Conservation (phyloP, 2,888 invertebrate genomes). For the Aporophyla nigra region DNA sequence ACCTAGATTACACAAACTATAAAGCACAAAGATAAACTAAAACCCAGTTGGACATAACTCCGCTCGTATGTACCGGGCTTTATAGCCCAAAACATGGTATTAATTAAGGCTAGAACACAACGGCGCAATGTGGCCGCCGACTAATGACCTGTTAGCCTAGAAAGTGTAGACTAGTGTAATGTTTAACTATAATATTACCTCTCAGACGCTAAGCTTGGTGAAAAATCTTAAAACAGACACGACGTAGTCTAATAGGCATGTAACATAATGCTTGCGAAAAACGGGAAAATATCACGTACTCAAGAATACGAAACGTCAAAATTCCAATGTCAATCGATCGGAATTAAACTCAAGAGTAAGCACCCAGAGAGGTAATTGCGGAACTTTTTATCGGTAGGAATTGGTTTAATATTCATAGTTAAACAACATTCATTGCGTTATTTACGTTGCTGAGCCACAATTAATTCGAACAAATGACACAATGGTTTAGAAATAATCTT, state of each 20-base stretch:
- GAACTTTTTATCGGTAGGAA: too few relatives aligned
- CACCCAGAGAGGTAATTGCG: too few relatives aligned
- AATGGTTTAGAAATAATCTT: too few relatives aligned
- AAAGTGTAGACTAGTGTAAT: constrained; percentile 37
- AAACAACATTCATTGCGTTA: too few relatives aligned
- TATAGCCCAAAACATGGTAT: constrained; percentile 59
- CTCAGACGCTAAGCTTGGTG: neutral
- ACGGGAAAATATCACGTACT: neutral
- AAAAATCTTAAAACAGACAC: constrained; percentile 12
- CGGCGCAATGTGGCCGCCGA: constrained; percentile 48
- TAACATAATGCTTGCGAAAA: neutral
- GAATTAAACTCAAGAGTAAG: too few relatives aligned
- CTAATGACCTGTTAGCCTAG: constrained; percentile 56
- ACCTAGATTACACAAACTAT: constrained; percentile 29
- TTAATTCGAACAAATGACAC: too few relatives aligned
- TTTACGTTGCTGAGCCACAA: too few relatives aligned
- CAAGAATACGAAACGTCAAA: too few relatives aligned
- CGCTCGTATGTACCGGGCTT: constrained; percentile 42
- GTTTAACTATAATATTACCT: constrained; percentile 24
- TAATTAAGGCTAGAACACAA: constrained; percentile 64
- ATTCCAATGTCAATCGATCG: too few relatives aligned
- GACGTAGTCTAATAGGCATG: neutral
- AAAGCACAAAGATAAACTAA: constrained; percentile 47
- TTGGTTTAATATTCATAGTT: too few relatives aligned
- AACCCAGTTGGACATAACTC: constrained; percentile 41